A percentile compares a stretch with the other conserved stretches of the same genome.
Conservation (phyloP, 2,113 vertebrate species). For the Xenotilapia flavipinnis region DNA sequence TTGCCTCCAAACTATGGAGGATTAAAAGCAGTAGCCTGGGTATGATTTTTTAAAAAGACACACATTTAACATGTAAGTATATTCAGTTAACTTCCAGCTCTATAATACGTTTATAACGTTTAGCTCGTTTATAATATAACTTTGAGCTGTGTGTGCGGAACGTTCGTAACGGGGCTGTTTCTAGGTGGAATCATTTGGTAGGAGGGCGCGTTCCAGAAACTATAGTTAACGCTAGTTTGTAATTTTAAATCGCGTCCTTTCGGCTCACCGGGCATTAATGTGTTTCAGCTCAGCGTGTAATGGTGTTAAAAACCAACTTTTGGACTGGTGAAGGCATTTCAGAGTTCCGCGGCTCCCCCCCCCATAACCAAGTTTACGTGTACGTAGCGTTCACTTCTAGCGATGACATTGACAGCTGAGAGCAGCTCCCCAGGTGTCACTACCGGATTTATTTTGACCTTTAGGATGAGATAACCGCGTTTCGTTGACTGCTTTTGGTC, state of each 20-base stretch:
- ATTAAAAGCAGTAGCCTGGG: neutral
- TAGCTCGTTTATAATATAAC: neutral
- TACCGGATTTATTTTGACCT: neutral
- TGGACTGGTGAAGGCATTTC: neutral
- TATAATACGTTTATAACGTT: neutral
- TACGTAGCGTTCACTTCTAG: neutral
- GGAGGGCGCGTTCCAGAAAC: neutral
- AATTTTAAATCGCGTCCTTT: neutral
- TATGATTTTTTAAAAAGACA: rapidly evolving
- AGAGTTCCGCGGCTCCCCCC: neutral
- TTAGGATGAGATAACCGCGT: neutral
- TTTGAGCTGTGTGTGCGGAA: neutral
- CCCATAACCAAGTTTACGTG: neutral
- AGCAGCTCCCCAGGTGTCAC: neutral
- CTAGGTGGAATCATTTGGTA: neutral
- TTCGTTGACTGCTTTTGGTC: neutral
- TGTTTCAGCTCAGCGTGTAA: neutral
- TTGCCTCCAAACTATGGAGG: neutral
- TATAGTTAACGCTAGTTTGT: neutral
- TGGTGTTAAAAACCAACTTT: neutral
- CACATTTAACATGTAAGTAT: neutral
- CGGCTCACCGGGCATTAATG: neutral
- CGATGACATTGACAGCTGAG: slow-evolving; percentile 20
- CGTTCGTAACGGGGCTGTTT: neutral
- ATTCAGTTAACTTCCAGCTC: neutral